Base-by-base conservation (phyloP, 2,797 vertebrate species). In the Microctenopoma stevenorrisi region DNA sequence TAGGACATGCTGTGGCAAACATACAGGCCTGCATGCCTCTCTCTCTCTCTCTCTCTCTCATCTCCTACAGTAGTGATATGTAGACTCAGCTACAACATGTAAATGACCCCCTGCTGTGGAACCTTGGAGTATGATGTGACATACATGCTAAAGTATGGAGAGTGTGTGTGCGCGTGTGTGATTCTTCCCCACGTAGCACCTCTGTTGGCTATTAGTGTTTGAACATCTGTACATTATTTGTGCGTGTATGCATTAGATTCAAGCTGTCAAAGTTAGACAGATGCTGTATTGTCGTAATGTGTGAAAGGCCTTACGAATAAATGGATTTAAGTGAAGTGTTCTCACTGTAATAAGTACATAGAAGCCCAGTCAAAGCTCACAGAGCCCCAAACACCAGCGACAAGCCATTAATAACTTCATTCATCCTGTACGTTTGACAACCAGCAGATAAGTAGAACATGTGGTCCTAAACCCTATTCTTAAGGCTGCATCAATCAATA, bases 81-180 rank as follows among this genome's bases (percentile, higher is more conserved):
- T 86, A 68, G 78, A 88, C 76, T 79, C 74, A 22, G 83, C 91
- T 86, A 91, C 85, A 73, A 77, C 83, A 90, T 92, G 89, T 86
- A 91, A 91, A 91, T 88, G 82, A 84, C 89, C 84, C 76, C 86
- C 88, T n/a, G 49, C 87, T 82, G 86, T 61, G 86, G 59, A 53
- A 47, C 66, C 63, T 44, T 64, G 12, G 37, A n/a, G 43, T 43
- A 51, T 2, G 4, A 33, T 56, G 11, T 54, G 77, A 72, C 74
- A 76, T 48, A 33, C 58, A 50, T 18, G 56, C 48, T 67, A 50
- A 54, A 46, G 66, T 38, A 30, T 72, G 72, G 7, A 1, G 56
- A 73, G 70, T 57, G 56, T 46, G 76, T 56, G 25, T 18, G 26
- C 42, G 5, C 13, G 46, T 57, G 43, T 38, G 59, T 5, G 26